Evolutionary conservation across 92 coral and sea anemone genomes (phyloP).

Genomic region (Micromussa lordhowensis): DNA sequence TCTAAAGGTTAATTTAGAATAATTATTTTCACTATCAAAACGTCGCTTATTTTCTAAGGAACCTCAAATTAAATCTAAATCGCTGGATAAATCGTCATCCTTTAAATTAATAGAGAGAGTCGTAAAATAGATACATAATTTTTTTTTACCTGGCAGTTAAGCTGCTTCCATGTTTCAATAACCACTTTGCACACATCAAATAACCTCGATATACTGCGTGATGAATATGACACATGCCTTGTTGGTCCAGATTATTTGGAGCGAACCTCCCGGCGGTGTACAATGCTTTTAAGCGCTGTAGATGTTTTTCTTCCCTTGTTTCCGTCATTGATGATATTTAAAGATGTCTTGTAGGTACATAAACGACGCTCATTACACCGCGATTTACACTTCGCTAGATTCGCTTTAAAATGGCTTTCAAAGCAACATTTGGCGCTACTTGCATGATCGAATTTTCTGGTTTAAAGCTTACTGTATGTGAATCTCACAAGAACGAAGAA

Average conservation of each 20-base stretch:
- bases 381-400: background rate
- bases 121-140: background rate
- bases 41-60: background rate
- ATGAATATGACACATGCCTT: conserved; percentile 78
- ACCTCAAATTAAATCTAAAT: background rate
- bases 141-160: conserved; percentile 64
- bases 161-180: conserved; percentile 81
- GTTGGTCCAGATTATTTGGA: conserved; percentile 71
- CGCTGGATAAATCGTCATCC: no score
- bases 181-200: conserved; percentile 81
- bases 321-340: conserved; percentile 18
- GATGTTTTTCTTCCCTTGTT: conserved; percentile 65
- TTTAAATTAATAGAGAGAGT: no score
- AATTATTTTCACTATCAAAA: no score
- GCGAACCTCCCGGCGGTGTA: conserved; percentile 60
- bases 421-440: background rate
- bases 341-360: background rate
- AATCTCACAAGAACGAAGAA: background rate
- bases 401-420: background rate
- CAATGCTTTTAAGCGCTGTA: conserved; percentile 81
- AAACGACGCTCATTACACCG: background rate
- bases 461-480: background rate
- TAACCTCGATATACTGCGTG: conserved; percentile 78
- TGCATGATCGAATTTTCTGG: background rate
- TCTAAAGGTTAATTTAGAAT: background rate